phyloP scores from a whole-genome alignment of 2,888 invertebrate species.

The Epirrita christyi region DNA sequence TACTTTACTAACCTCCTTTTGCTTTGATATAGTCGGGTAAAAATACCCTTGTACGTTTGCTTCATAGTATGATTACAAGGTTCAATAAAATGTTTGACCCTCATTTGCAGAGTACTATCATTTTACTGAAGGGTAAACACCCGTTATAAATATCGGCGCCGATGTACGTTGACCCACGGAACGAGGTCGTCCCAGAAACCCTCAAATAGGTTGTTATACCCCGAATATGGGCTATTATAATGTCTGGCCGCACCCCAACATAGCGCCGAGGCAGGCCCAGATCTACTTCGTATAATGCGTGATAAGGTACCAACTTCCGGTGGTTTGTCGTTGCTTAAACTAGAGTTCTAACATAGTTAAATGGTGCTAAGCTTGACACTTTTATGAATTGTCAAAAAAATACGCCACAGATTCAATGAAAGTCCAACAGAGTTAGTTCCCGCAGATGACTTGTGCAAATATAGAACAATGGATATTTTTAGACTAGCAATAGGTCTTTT shows the following conservation, averaged over 20 bases:
- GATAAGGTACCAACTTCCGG: no score
- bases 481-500: slow-evolving; percentile 43
- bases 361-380: background rate
- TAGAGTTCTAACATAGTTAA: background rate
- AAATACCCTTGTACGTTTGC: background rate
- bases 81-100: slow-evolving; percentile 12
- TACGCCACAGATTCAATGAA: slow-evolving; percentile 6
- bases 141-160: slow-evolving; percentile 43
- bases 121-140: slow-evolving; percentile 37
- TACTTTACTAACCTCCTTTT: no score
- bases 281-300: slow-evolving; percentile 20
- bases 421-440: slow-evolving; percentile 18
- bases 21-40: no score
- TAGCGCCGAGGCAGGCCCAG: slow-evolving; percentile 38
- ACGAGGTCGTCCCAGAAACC: slow-evolving; percentile 57
- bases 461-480: slow-evolving; percentile 45
- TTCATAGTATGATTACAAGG: background rate
- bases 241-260: slow-evolving; percentile 54
- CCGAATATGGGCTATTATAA: slow-evolving; percentile 37
- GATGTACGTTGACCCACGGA: slow-evolving; percentile 52
- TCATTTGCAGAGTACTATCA: slow-evolving; percentile 4
- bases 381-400: background rate
- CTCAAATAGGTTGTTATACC: slow-evolving; percentile 49
- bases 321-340: no score
- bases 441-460: slow-evolving; percentile 28